Percentiles rank a stretch among this genome's conserved stretches.
phyloP scores from a whole-genome alignment of 1,140 invertebrate species.

The Macrostomum lignano region DNA sequence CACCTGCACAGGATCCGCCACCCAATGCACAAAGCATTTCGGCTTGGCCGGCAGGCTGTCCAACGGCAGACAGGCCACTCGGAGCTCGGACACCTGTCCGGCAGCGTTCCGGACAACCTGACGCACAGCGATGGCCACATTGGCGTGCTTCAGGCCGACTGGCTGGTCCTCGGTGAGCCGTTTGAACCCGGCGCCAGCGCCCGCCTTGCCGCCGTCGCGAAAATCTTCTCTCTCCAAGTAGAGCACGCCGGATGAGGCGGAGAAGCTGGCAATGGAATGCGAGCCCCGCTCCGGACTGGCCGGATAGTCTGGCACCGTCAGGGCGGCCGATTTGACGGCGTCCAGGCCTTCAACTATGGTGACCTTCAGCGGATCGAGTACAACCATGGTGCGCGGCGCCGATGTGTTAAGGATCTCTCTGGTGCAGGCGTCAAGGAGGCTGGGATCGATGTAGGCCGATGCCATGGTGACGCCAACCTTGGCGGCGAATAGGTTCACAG shows the following conservation, averaged over 20 bases:
- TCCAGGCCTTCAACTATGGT: slow-evolving; percentile 53
- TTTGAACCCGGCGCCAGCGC: too few species aligned
- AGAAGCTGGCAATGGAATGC: too few species aligned
- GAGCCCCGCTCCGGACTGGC: slow-evolving; percentile 40
- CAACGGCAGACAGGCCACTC: slow-evolving; percentile 8
- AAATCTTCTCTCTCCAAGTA: slow-evolving; percentile 43
- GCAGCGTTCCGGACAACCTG: slow-evolving; percentile 33
- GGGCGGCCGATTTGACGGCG: slow-evolving; percentile 29
- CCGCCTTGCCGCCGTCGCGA: slow-evolving; percentile 40
- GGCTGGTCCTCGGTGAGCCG: slow-evolving; percentile 51
- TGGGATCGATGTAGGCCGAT: slow-evolving; percentile 61
- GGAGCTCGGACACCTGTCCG: slow-evolving; percentile 8
- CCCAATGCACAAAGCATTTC: slow-evolving; percentile 97
- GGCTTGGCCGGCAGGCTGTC: slow-evolving; percentile 34
- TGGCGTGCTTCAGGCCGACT: slow-evolving; percentile 66
- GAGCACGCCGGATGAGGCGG: slow-evolving; percentile 39
- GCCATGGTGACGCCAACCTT: slow-evolving; percentile 74
- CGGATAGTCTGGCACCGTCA: slow-evolving; percentile 57
- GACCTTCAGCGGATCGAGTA: slow-evolving; percentile 67
- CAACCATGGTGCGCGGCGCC: slow-evolving; percentile 63
- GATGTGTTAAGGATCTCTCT: slow-evolving; percentile 63
- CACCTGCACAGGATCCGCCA: slow-evolving; percentile 43
- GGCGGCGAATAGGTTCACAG: slow-evolving; percentile 82
- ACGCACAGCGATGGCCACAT: slow-evolving; percentile 44
- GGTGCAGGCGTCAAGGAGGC: slow-evolving; percentile 58